Base-by-base conservation (phyloP, 2,113 vertebrate species). In the Microtus pennsylvanicus region DNA sequence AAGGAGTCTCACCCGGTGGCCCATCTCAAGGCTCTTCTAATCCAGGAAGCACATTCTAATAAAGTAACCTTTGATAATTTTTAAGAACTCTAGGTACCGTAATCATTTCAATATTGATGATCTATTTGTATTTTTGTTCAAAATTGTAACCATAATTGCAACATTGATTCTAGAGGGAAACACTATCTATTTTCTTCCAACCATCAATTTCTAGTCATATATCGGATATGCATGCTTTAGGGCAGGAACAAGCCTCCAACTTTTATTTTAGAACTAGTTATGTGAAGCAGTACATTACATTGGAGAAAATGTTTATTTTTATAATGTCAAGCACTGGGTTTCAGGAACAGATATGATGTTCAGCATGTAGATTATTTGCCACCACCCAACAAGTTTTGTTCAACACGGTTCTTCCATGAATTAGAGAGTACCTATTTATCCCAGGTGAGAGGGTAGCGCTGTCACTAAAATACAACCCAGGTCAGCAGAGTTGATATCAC, bases 61-160 rank as follows among this genome's bases (percentile, higher is more conserved):
- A 90, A 74, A 82, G 77, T 75, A 80, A 45, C 38, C 4, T 70
- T 92, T 96, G 70, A 61, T 80, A 69, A 78, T 81, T 89, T 96
- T 85, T 88, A 90, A 93, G 94, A 92, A 77, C 13, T 26, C 21
- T 10, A 35, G 12, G 30, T 42, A 69, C 21, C 33, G 47, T 35
- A 81, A 55, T 82, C 30, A 0, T 81, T 96, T 89, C 52, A 80
- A 26, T 65, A 96, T 38, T 89, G 86, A 95, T 67, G 47, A 52
- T 28, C 91, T 91, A 45, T 92, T 75, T 95, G 91, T 96, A 88
- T 55, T 87, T 83, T 85, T 95, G 93, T 87, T 93, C 82, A 96
- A 89, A 89, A 95, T 26, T 91, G 38, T 70, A 94, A 30, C 63
- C 47, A 61, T 91, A 94, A 94, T 91, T 95, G 58, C 30, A 89